phyloP scores from a whole-genome alignment of 2,797 vertebrate genomes.

The Alauda arvensis region DNA sequence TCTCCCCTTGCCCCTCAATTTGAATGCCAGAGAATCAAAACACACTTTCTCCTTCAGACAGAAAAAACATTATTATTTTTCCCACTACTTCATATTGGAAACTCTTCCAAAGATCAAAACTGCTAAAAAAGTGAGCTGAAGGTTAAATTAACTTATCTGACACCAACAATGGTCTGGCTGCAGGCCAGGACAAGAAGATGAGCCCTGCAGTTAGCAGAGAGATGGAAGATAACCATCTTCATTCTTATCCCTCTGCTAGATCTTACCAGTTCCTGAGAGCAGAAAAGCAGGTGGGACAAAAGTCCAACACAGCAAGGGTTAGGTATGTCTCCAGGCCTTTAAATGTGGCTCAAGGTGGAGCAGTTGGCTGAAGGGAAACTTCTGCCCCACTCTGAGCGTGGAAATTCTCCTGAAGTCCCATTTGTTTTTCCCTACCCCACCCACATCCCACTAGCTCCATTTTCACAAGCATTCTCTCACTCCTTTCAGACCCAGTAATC shows the following conservation, averaged over 20 bases:
- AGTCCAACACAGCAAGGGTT: not conserved
- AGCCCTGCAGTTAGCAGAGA: not conserved
- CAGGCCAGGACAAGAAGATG: not conserved
- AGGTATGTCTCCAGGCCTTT: not conserved
- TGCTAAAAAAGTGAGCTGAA: not conserved
- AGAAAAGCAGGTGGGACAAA: not conserved
- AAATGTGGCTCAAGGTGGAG: not conserved
- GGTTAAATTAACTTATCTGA: not conserved
- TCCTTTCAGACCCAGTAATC: not conserved
- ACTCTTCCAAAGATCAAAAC: not conserved
- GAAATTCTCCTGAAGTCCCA: not conserved
- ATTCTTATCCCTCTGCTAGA: not conserved
- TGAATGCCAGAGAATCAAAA: not conserved
- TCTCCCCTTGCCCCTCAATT: fast-evolving
- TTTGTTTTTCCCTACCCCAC: not conserved
- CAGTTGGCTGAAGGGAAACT: not conserved
- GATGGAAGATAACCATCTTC: not conserved
- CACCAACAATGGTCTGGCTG: not conserved
- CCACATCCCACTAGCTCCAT: not conserved
- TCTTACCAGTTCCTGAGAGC: not conserved
- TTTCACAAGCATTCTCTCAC: not conserved
- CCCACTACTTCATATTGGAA: not conserved
- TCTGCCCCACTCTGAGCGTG: not conserved
- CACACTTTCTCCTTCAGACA: not conserved
- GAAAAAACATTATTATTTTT: not conserved